Conservation (phyloP, 2,797 vertebrate species). For the Hemitrygon akajei region DNA sequence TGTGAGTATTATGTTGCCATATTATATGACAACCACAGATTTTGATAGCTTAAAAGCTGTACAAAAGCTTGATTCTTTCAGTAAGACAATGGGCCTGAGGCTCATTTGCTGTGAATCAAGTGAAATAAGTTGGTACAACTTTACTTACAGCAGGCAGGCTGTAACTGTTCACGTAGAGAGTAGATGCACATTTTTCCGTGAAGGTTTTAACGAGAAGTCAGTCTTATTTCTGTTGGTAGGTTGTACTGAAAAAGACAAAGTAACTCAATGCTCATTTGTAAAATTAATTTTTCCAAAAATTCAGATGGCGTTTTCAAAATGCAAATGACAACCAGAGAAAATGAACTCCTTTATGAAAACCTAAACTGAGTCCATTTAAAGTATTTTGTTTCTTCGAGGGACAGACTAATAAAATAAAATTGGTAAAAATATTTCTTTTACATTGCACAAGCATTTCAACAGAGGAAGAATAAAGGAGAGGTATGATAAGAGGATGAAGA, state of each 20-base stretch:
- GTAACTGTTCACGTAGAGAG: conserved; percentile 17
- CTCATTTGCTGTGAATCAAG: not conserved
- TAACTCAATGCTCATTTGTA: conserved; percentile 23
- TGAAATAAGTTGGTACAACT: conserved; percentile 33
- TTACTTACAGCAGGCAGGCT: conserved; percentile 34
- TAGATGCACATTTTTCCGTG: not conserved
- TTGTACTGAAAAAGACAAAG: conserved; percentile 28
- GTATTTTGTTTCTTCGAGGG: not conserved
- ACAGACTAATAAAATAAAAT: not conserved
- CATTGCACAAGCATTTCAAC: not conserved
- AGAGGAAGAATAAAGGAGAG: not conserved
- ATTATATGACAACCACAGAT: not conserved
- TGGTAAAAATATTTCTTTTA: not conserved
- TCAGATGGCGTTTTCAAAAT: not conserved
- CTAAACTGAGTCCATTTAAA: not conserved
- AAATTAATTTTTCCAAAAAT: not conserved
- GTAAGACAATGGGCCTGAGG: not conserved
- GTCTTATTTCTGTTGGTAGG: conserved; percentile 20
- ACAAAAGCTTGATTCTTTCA: conserved; percentile 21
- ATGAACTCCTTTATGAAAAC: not conserved
- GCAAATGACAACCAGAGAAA: not conserved
- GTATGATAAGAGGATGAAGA: not conserved
- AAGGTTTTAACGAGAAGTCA: not conserved
- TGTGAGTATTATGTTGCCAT: conserved; percentile 28
- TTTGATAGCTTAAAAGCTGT: conserved; percentile 28